Percentiles rank a stretch among this genome's conserved stretches.
phyloP scores from a whole-genome alignment of 1,140 invertebrate species.

The Rhopalosiphum maidis region DNA sequence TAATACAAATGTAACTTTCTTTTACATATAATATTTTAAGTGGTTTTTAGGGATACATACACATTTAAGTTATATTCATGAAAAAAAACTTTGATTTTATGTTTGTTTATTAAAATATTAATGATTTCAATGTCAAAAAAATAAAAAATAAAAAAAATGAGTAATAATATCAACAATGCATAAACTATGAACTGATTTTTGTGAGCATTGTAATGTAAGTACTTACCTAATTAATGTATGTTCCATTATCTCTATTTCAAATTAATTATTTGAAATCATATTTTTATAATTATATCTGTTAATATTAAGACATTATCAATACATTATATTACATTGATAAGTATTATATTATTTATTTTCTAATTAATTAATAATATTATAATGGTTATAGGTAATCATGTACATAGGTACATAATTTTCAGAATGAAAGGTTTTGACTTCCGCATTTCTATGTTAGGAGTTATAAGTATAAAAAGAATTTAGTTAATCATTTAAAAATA shows the following conservation, averaged over 20 bases:
- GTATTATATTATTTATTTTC: background rate
- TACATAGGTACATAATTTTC: background rate
- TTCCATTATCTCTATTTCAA: background rate
- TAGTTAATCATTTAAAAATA: constrained; percentile 63
- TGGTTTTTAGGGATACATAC: no score
- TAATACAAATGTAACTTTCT: background rate
- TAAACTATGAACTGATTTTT: no score
- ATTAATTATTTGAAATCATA: background rate
- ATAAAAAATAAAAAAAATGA: no score
- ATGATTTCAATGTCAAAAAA: no score
- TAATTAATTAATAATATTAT: constrained; percentile 2
- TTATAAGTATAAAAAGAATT: constrained; percentile 60
- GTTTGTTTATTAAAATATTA: no score
- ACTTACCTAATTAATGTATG: background rate
- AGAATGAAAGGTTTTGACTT: constrained; percentile 61
- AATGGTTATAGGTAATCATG: constrained; percentile 7
- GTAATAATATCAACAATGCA: no score
- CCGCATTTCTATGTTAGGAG: constrained; percentile 43
- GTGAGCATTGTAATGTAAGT: background rate
- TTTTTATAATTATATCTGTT: background rate
- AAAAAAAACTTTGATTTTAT: no score
- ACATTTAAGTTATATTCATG: no score
- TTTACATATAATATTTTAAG: no score
- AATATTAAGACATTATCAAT: background rate
- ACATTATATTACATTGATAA: background rate